These are phyloP conservation scores for Watersipora subatra DNA, from an alignment of 1,140 invertebrate species.

Conservation along the genomic window DNA sequence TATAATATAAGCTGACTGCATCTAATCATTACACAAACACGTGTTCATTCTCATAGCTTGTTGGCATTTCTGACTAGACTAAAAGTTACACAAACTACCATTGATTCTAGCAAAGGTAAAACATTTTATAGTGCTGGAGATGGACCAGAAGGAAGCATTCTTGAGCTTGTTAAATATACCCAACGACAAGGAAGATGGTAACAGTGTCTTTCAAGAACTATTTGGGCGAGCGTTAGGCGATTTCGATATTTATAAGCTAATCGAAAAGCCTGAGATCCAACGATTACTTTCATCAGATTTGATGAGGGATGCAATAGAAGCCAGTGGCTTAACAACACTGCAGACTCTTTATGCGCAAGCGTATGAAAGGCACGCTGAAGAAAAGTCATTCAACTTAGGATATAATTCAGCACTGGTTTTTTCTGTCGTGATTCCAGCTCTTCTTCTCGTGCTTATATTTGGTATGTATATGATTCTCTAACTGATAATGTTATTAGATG, in stretches of 20 bases:
- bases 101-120: too few relatives aligned
- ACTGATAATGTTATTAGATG: too few relatives aligned
- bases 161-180: not conserved
- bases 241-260: not conserved
- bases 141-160: not conserved
- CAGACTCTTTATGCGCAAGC: not conserved
- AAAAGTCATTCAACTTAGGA: not conserved
- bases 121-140: too few relatives aligned
- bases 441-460: not conserved
- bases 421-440: not conserved
- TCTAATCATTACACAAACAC: too few relatives aligned
- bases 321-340: not conserved
- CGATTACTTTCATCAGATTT: not conserved
- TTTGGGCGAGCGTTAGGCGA: not conserved
- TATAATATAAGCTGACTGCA: too few relatives aligned
- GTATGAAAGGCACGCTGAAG: not conserved
- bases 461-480: not conserved
- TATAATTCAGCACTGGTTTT: not conserved
- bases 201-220: not conserved
- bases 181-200: not conserved
- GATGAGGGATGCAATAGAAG: not conserved
- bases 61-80: too few relatives aligned
- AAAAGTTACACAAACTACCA: too few relatives aligned
- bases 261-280: not conserved
- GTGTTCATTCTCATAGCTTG: too few relatives aligned